These are phyloP conservation scores for Mesocentrotus franciscanus DNA, from an alignment of 53 echinoderm and acorn worm species.

Conservation along the genomic window DNA sequence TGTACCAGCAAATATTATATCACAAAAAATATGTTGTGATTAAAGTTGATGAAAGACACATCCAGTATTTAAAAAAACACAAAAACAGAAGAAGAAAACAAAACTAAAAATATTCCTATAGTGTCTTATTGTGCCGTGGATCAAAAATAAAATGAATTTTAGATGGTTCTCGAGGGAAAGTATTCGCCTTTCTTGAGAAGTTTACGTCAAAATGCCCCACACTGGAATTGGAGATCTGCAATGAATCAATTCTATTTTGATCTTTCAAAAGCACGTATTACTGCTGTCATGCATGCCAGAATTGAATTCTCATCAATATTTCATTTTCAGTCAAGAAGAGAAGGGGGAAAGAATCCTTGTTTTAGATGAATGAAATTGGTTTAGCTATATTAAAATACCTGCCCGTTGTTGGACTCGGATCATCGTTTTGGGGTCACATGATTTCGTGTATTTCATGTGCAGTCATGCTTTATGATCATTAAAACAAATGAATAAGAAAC, in stretches of 20 bases:
- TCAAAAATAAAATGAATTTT: no score
- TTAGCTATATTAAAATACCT: neutral
- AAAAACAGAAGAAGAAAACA: no score
- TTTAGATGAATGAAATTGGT: slow-evolving; percentile 7
- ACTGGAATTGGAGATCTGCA: neutral
- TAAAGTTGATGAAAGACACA: no score
- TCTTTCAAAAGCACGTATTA: neutral
- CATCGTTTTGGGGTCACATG: neutral
- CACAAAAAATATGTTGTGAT: no score
- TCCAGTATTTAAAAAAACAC: no score
- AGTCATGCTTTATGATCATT: neutral
- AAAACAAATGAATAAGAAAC: neutral
- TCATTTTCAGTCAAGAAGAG: neutral
- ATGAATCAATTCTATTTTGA: neutral
- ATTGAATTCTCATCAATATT: slow-evolving; percentile 7
- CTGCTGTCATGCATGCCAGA: neutral
- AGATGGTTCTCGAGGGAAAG: neutral
- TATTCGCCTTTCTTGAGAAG: neutral
- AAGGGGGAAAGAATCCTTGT: neutral
- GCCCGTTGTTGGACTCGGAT: neutral
- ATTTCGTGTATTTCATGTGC: neutral
- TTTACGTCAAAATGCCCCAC: neutral
- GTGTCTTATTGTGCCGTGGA: no score
- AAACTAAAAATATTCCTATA: no score
- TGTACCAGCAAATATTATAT: no score